Evolutionary conservation across 2,888 invertebrate species (phyloP), one percentile per base, ranked within the genome.

Genomic region (Perdita meconis): DNA sequence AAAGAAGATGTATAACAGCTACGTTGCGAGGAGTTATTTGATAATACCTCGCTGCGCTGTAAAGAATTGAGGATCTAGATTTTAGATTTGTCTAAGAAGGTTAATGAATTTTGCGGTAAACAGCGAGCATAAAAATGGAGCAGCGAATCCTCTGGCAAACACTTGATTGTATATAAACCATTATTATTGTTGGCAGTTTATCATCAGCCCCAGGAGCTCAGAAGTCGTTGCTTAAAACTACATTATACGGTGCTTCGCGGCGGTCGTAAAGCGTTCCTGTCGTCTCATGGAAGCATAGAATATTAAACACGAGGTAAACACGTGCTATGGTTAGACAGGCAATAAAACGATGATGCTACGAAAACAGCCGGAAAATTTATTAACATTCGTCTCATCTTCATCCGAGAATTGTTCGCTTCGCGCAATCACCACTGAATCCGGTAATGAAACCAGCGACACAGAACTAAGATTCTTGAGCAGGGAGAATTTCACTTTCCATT

Each of bases 141-240:
- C 77, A 82, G 86, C 83, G 83, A 76, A 85, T 81, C 82, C 84
- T 69, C 73, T 30, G 44, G 59, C 26, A 61, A 40, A 61, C 75
- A 76, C 53, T 77, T 66, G 78, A 74, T 68, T 57, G 50, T 65
- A 22, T 72, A 79, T 84, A 83, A 82, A 84, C 77, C 77, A 78
- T 86, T 86, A 80, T 86, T 84, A 84, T 86, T 84, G 81, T 80
- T 76, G 73, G 78, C 66, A 81, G 85, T 87, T 86, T 87, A 84
- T 83, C 82, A 86, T 85, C 81, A 81, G 82, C 80, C 85, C 78
- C 83, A 16, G 59, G 77, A 69, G 80, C 61, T 80, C 78, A 68
- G 77, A 75, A 82, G 81, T 83, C 83, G 80, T 80, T 81, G 86
- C 80, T 87, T 86, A 85, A 86, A 87, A 85, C 81, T 82, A 75